Conservation (phyloP, 2,888 invertebrate genomes). For the Oscheius myriophilus region DNA sequence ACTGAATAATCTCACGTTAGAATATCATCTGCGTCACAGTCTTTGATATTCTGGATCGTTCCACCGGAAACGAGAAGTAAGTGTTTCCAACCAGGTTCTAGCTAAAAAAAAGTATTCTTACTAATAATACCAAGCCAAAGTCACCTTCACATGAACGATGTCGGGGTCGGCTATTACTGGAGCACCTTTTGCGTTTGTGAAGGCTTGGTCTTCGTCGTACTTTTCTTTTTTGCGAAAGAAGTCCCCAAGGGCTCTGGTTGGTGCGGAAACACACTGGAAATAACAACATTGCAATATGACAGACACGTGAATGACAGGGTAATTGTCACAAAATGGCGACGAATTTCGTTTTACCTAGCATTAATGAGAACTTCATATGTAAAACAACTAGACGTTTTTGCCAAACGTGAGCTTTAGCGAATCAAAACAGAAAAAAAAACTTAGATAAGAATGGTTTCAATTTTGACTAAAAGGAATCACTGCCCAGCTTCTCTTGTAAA, state of each 20-base stretch:
- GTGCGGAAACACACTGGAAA: slow-evolving; percentile 41
- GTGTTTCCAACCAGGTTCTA: slow-evolving; percentile 39
- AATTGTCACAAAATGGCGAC: not conserved
- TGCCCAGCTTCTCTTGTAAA: too few relatives aligned
- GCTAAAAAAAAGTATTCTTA: slow-evolving; percentile 31
- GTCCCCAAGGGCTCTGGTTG: slow-evolving; percentile 55
- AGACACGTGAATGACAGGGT: too few relatives aligned
- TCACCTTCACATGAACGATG: slow-evolving; percentile 33
- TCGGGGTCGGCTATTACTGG: slow-evolving; percentile 44
- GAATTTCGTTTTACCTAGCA: too few relatives aligned
- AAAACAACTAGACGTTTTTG: too few relatives aligned
- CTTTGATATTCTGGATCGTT: slow-evolving; percentile 47
- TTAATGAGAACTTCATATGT: too few relatives aligned
- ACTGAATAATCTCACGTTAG: slow-evolving; percentile 30
- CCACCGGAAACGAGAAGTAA: slow-evolving; percentile 47
- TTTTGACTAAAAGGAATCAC: too few relatives aligned
- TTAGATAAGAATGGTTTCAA: too few relatives aligned
- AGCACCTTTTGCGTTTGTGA: slow-evolving; percentile 35
- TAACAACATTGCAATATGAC: not conserved
- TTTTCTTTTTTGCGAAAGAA: slow-evolving; percentile 38
- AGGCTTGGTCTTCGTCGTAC: slow-evolving; percentile 41
- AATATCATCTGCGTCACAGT: slow-evolving; percentile 41
- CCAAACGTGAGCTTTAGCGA: too few relatives aligned
- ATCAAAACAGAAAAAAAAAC: too few relatives aligned
- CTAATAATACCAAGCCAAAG: not conserved